These are phyloP conservation scores for Aphelinus certus DNA, from an alignment of 1,140 invertebrate genomes.

Conservation along the genomic window DNA sequence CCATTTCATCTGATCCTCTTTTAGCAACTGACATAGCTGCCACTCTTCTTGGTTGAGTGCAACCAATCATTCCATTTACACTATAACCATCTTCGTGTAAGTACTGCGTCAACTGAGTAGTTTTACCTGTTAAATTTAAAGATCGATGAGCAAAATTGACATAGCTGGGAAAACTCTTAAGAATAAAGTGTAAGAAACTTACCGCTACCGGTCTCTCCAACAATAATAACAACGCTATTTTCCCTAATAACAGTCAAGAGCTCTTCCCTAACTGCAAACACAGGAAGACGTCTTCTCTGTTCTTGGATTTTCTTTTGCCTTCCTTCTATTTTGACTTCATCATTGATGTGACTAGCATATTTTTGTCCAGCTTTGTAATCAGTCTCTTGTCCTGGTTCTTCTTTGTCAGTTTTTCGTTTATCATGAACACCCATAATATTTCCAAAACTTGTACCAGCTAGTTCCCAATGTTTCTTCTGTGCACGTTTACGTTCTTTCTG, in stretches of 20 bases:
- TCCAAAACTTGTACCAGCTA: slow-evolving; percentile 93
- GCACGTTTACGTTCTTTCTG: slow-evolving; percentile 96
- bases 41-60: slow-evolving; percentile 90
- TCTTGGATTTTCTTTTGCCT: slow-evolving; percentile 86
- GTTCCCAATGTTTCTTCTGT: slow-evolving; percentile 99
- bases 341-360: slow-evolving; percentile 94
- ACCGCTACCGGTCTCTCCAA: slow-evolving; percentile 98
- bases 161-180: not conserved
- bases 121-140: slow-evolving; percentile 71
- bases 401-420: slow-evolving; percentile 80
- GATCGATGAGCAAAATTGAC: too few species aligned
- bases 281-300: slow-evolving; percentile 93
- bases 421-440: slow-evolving; percentile 93
- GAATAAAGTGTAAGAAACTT: slow-evolving; percentile 1
- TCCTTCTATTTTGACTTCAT: slow-evolving; percentile 80
- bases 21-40: slow-evolving; percentile 99
- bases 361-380: slow-evolving; percentile 91
- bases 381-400: slow-evolving; percentile 69
- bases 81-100: slow-evolving; percentile 98
- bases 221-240: slow-evolving; percentile 95
- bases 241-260: slow-evolving; percentile 93
- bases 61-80: slow-evolving; percentile 92
- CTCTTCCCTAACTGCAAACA: slow-evolving; percentile 95
- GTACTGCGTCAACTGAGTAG: slow-evolving; percentile 98
- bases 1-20: slow-evolving; percentile 98